These are phyloP conservation scores for Paedocypris sp. DNA, from an alignment of 2,113 vertebrate species.

Conservation along the genomic window DNA sequence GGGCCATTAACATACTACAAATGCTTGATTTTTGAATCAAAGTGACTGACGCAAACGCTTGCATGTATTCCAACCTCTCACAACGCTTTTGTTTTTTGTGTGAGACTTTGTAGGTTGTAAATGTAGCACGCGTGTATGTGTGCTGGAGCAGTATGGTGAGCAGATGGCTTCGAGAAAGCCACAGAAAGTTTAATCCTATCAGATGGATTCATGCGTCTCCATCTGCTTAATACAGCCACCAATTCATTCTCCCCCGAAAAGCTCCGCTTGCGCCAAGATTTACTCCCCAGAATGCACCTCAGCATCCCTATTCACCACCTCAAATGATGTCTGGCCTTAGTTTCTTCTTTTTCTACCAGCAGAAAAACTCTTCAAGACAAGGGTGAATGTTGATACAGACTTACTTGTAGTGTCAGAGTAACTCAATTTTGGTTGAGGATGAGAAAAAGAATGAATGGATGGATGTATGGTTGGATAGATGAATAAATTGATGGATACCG, in stretches of 20 bases:
- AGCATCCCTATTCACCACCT: conserved; percentile 45
- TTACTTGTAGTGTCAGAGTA: too few species aligned
- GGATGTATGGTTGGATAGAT: too few species aligned
- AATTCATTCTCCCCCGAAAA: conserved; percentile 72
- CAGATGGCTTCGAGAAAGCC: conserved; percentile 74
- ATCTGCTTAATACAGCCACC: conserved; percentile 78
- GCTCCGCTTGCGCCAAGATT: conserved; percentile 70
- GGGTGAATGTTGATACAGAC: too few species aligned
- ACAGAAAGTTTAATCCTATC: conserved; percentile 84
- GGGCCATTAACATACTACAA: too few species aligned
- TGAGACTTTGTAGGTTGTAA: conserved; percentile 35
- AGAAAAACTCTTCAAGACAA: too few species aligned
- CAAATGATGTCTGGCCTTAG: conserved; percentile 3
- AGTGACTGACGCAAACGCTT: neutral
- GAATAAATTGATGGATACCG: too few species aligned
- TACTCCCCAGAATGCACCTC: conserved; percentile 63
- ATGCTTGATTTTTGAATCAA: neutral
- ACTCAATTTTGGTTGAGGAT: too few species aligned
- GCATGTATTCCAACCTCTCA: neutral
- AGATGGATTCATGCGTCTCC: conserved; percentile 75
- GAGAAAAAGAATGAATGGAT: too few species aligned
- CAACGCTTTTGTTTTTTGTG: conserved; percentile 17
- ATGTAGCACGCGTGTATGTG: conserved; percentile 1
- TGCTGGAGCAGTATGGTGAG: conserved; percentile 44
- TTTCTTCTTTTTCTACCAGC: neutral